These are phyloP conservation scores for Orius laevigatus DNA, from an alignment of 1,140 invertebrate genomes.

Conservation along the genomic window DNA sequence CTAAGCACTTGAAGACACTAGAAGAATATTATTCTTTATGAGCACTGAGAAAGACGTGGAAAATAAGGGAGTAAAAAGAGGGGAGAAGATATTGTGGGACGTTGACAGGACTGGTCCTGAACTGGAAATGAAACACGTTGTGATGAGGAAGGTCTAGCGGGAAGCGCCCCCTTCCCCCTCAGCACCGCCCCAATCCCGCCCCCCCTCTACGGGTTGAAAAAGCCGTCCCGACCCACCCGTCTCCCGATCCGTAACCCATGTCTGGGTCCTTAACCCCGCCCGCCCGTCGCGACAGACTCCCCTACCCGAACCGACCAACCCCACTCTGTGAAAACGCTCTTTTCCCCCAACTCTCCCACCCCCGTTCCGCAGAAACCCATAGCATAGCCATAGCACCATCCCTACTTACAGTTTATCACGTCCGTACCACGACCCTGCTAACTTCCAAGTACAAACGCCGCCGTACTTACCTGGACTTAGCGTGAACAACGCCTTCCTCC, in stretches of 20 bases:
- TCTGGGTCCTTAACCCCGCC: conserved; percentile 15
- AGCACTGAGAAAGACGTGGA: no score
- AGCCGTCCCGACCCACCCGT: neutral
- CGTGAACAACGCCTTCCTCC: no score
- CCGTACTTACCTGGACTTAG: neutral
- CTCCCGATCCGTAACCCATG: neutral
- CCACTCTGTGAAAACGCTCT: neutral
- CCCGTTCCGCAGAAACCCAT: neutral
- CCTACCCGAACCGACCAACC: conserved; percentile 1
- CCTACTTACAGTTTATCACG: neutral
- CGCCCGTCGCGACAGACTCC: conserved; percentile 2
- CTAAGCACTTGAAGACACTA: conserved; percentile 1
- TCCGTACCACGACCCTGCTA: neutral
- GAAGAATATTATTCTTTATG: no score
- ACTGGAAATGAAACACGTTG: neutral
- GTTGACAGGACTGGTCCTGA: no score
- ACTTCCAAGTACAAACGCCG: neutral
- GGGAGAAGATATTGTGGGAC: no score
- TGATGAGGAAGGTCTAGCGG: conserved; percentile 5
- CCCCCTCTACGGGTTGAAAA: neutral
- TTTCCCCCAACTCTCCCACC: neutral
- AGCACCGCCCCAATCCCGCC: neutral
- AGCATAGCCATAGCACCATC: neutral
- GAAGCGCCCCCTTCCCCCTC: conserved; percentile 1
- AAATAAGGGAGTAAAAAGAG: no score